Conservation (phyloP, 2,113 vertebrate genomes). For the Eurypyga helias region DNA sequence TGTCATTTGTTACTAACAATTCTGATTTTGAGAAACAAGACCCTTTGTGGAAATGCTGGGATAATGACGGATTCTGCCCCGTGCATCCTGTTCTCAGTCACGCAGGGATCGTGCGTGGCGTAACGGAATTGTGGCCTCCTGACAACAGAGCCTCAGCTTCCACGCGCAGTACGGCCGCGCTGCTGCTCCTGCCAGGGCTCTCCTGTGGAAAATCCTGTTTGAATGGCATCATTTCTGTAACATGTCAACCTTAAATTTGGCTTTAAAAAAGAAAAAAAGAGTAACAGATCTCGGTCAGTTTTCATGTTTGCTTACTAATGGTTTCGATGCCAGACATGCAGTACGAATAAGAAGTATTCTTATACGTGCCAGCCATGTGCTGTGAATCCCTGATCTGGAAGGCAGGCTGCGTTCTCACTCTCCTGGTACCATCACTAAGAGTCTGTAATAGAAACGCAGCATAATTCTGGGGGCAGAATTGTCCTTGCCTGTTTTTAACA, state of each 20-base stretch:
- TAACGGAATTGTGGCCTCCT: background rate
- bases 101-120: background rate
- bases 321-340: background rate
- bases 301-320: background rate
- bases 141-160: background rate
- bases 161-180: background rate
- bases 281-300: background rate
- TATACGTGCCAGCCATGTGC: background rate
- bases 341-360: background rate
- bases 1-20: background rate
- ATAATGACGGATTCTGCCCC: background rate
- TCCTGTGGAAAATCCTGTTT: background rate
- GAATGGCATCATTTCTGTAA: background rate
- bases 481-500: background rate
- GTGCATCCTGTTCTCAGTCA: background rate
- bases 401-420: background rate
- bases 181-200: background rate
- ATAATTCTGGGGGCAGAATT: background rate
- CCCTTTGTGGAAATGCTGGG: background rate
- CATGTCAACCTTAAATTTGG: background rate
- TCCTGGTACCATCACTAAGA: background rate
- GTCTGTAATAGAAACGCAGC: background rate
- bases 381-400: background rate
- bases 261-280: no score
- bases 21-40: background rate